Base-by-base conservation (phyloP, 2,113 vertebrate species). In the Nyctereutes procyonoides region DNA sequence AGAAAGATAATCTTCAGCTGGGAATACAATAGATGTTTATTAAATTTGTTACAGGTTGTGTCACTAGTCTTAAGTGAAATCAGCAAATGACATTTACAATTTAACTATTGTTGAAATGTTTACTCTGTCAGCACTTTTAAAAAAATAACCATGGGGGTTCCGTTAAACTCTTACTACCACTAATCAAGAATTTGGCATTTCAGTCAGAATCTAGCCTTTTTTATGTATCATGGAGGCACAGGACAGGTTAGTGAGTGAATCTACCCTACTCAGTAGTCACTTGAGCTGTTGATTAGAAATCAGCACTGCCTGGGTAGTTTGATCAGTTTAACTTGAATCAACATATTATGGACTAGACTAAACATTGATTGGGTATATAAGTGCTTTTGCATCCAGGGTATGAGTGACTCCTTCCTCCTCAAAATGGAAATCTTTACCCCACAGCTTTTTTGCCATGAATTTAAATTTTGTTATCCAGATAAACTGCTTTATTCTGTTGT, bases 381-480 rank as follows among this genome's bases (percentile, higher is more conserved):
- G 48, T 65, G 32, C 67, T 76, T 90, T 16, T 93, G 13, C 16
- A 51, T 51, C 28, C n/a, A 51, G 5, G 2, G 22, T 28, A 32
- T 63, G 30, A 77, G 22, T 65, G 24, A 71, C 1, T 28, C 32
- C 17, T 83, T 92, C 22, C 24, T 74, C 73, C 22, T 38, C 73
- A 19, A 90, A 38, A 38, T 38, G 63, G 24, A 93, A 90, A 55
- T 62, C 55, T 92, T 55, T 62, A 76, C 28, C 38, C 83, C 65
- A 82, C 71, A 12, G 28, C 92, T 95, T 97, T 95, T 97, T 95
- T 1, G 82, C 83, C 85, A 91, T 84, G 83, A 67, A 73, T 81
- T 96, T 76, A 69, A 95, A 28, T 12, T 96, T 28, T 96, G 86
- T 73, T 74, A 97, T 96, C 96, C 92, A 95, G 96, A 88, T 84